Conservation (phyloP, 2,113 vertebrate genomes). For the Aptenodytes forsteri region DNA sequence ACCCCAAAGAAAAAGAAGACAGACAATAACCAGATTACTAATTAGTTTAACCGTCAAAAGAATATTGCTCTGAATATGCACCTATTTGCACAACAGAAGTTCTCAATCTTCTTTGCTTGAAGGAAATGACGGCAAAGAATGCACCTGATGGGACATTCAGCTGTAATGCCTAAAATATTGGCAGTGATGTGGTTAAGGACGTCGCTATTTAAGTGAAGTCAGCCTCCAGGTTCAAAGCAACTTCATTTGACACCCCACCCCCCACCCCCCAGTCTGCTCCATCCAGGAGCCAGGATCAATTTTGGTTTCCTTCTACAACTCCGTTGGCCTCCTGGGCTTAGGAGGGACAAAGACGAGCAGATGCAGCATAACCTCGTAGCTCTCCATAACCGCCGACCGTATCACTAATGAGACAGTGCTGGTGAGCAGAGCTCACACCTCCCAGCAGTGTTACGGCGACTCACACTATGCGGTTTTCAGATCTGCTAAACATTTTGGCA, state of each 20-base stretch:
- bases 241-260: neutral
- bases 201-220: neutral
- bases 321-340: neutral
- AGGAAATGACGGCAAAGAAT: neutral
- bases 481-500: neutral
- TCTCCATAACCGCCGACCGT: accelerated
- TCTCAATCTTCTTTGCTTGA: neutral
- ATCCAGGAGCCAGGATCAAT: neutral
- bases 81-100: neutral
- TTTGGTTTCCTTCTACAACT: neutral
- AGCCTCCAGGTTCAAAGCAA: neutral
- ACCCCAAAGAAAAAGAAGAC: neutral
- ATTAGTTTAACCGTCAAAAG: neutral
- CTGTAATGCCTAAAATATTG: neutral
- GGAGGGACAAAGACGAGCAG: neutral
- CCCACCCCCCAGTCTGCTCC: neutral
- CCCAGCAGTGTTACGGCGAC: neutral
- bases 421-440: neutral
- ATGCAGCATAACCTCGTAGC: neutral
- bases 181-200: neutral
- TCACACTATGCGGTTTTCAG: neutral
- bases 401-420: accelerated
- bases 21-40: neutral
- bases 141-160: neutral
- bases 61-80: neutral